Evolutionary conservation across 1,140 invertebrate species (phyloP).

Genomic region (Drosophila ficusphila): DNA sequence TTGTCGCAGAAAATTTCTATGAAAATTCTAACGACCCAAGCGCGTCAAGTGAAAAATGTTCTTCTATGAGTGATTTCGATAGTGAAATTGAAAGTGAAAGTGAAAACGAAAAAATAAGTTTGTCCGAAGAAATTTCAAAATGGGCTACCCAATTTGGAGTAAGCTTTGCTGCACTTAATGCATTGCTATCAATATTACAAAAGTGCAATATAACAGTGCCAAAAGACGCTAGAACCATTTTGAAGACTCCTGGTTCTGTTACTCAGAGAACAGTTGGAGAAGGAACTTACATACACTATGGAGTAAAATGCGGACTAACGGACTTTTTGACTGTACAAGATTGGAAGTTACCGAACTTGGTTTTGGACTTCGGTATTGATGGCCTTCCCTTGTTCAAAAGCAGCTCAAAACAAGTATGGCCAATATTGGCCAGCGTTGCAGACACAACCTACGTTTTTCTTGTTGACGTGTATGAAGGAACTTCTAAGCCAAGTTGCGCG

Average conservation of each 20-base stretch:
- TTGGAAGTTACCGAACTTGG: slow-evolving; percentile 22
- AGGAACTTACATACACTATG: too few relatives aligned
- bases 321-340: slow-evolving; percentile 32
- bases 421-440: slow-evolving; percentile 32
- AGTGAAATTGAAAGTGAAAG: too few relatives aligned
- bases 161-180: not conserved
- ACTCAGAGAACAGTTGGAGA: too few relatives aligned
- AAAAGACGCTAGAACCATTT: not conserved
- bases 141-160: not conserved
- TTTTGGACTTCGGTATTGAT: slow-evolving; percentile 32
- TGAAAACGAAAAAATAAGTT: not conserved
- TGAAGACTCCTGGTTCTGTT: too few relatives aligned
- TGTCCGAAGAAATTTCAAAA: not conserved
- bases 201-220: not conserved
- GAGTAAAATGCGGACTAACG: slow-evolving; percentile 16
- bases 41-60: too few relatives aligned
- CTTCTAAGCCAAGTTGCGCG: slow-evolving; percentile 1
- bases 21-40: too few relatives aligned
- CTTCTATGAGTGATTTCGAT: too few relatives aligned
- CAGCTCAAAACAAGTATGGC: slow-evolving; percentile 36
- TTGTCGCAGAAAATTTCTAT: too few relatives aligned
- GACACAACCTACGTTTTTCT: slow-evolving; percentile 23
- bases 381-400: slow-evolving; percentile 39
- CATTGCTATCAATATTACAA: not conserved
- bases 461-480: slow-evolving; percentile 30